These are phyloP conservation scores for Malurus leucopterus DNA, from an alignment of 2,797 vertebrate genomes.

Conservation along the genomic window DNA sequence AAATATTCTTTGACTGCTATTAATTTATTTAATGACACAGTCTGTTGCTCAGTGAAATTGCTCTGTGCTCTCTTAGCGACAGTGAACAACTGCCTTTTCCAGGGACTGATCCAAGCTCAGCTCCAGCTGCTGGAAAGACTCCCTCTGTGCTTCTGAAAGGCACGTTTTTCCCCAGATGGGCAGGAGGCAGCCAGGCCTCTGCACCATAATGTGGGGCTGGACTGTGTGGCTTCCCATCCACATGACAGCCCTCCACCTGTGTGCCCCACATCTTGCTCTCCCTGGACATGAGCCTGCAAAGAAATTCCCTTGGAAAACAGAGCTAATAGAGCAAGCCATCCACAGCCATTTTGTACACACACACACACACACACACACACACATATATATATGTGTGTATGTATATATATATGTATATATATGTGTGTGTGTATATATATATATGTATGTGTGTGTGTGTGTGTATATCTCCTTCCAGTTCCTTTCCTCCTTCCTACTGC, in stretches of 20 bases:
- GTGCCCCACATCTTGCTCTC: not conserved
- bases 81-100: not conserved
- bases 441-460: fast-evolving
- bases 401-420: fast-evolving
- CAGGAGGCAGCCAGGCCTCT: not conserved
- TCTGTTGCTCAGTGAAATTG: not conserved
- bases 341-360: not conserved
- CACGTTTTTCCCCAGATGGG: not conserved
- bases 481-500: not conserved
- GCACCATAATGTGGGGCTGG: fast-evolving
- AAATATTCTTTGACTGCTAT: not conserved
- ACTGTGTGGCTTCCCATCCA: not conserved
- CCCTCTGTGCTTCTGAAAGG: not conserved
- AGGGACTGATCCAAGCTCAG: not conserved
- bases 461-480: not conserved
- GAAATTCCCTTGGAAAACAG: not conserved
- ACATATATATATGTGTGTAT: fast-evolving
- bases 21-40: not conserved
- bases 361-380: too few relatives aligned
- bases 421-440: fast-evolving
- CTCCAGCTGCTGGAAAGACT: not conserved
- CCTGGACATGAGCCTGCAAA: fast-evolving
- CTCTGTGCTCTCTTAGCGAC: fast-evolving
- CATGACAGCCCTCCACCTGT: fast-evolving
- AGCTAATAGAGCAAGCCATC: not conserved